Conservation (phyloP, 2,113 vertebrate genomes). For the Phaethon lepturus region DNA sequence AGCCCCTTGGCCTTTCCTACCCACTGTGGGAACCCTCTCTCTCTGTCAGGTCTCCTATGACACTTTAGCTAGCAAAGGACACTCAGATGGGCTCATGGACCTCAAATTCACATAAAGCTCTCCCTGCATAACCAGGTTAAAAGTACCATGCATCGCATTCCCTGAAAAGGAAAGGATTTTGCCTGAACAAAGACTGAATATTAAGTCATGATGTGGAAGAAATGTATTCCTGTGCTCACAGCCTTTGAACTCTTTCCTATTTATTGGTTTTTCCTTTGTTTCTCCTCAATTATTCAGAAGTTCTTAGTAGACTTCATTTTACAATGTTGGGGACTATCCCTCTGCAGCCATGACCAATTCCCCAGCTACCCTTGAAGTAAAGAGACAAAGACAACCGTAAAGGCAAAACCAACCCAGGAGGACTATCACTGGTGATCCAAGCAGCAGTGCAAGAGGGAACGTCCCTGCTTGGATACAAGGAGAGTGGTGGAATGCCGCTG, state of each 20-base stretch:
- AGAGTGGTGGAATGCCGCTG: neutral
- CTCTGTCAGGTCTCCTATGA: neutral
- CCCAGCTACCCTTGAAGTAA: neutral
- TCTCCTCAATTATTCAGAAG: neutral
- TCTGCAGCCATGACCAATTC: neutral
- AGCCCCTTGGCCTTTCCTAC: neutral
- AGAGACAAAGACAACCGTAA: accelerated
- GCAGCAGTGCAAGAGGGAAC: neutral
- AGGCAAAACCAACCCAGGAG: neutral
- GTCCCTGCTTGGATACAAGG: neutral
- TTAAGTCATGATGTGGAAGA: neutral
- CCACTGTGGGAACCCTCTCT: accelerated
- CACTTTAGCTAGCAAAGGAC: neutral
- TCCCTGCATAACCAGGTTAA: neutral
- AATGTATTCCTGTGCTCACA: neutral
- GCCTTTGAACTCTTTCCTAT: neutral
- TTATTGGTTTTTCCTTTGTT: neutral
- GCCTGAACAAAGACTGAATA: neutral
- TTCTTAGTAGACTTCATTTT: neutral
- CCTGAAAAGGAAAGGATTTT: neutral
- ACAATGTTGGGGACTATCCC: neutral
- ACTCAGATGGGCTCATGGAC: neutral
- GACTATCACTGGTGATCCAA: neutral
- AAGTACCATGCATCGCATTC: neutral
- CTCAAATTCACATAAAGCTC: neutral